Conservation (phyloP, 2,888 invertebrate genomes). For the Diloba caeruleocephala region DNA sequence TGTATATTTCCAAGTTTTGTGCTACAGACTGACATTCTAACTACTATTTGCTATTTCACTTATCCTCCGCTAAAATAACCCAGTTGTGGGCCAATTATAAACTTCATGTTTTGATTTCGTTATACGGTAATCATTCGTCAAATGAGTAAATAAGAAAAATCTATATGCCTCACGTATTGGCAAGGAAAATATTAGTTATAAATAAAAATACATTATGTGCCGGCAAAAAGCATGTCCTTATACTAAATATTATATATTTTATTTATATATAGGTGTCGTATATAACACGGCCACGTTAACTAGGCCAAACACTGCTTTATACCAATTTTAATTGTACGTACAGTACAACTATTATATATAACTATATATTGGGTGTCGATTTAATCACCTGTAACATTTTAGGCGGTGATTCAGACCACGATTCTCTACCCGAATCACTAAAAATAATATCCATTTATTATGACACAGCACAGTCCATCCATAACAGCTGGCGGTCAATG, state of each 20-base stretch:
- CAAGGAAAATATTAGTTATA: slow-evolving; percentile 67
- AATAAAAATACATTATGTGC: slow-evolving; percentile 66
- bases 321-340: neutral
- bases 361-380: no score
- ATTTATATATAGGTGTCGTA: slow-evolving; percentile 78
- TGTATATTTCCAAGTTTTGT: no score
- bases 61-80: no score
- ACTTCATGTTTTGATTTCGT: slow-evolving; percentile 1
- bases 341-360: no score
- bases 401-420: no score
- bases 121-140: slow-evolving; percentile 26
- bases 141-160: slow-evolving; percentile 59
- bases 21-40: no score
- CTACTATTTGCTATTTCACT: no score
- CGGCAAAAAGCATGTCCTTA: slow-evolving; percentile 79
- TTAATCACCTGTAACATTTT: no score
- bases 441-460: no score
- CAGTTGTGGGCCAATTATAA: slow-evolving; percentile 25
- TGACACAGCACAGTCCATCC: no score
- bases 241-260: slow-evolving; percentile 74
- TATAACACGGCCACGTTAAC: slow-evolving; percentile 67
- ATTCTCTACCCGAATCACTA: no score
- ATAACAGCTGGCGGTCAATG: no score
- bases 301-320: slow-evolving; percentile 37
- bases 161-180: slow-evolving; percentile 73